Conservation (phyloP, 2,888 invertebrate species). For the Sipha maydis region DNA sequence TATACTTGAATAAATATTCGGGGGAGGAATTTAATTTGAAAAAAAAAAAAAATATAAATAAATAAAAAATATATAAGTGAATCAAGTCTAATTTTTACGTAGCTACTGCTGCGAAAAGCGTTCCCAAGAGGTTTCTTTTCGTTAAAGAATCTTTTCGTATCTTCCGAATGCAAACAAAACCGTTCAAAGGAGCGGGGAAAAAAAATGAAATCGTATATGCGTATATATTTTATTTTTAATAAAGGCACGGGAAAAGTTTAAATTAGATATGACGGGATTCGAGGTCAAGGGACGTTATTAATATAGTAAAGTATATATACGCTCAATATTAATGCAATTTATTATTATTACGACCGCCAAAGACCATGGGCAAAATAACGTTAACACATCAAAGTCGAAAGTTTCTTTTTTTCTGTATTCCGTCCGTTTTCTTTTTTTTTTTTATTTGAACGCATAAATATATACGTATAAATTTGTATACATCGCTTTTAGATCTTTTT, state of each 20-base stretch:
- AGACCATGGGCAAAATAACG: slow-evolving; percentile 55
- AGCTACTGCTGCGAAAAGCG: slow-evolving; percentile 36
- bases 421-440: slow-evolving; percentile 23
- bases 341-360: slow-evolving; percentile 56
- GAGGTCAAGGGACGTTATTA: slow-evolving; percentile 61
- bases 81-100: slow-evolving; percentile 38
- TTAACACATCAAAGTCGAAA: slow-evolving; percentile 60
- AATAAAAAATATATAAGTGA: slow-evolving; percentile 37
- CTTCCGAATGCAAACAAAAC: slow-evolving; percentile 51
- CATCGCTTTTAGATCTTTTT: slow-evolving; percentile 45
- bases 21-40: slow-evolving; percentile 43
- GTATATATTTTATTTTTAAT: slow-evolving; percentile 52
- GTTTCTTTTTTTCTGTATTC: slow-evolving; percentile 38
- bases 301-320: slow-evolving; percentile 47
- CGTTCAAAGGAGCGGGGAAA: slow-evolving; percentile 48
- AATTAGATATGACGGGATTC: slow-evolving; percentile 56
- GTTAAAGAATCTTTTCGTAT: slow-evolving; percentile 51
- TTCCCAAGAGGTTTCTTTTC: slow-evolving; percentile 52
- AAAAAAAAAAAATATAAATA: slow-evolving; percentile 32
- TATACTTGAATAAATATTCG: slow-evolving; percentile 43
- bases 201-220: slow-evolving; percentile 42
- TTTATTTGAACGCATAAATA: neutral
- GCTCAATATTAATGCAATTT: slow-evolving; percentile 56
- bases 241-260: slow-evolving; percentile 59
- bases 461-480: slow-evolving; percentile 29